A percentile compares a stretch with the other conserved stretches of the same genome.
Evolutionary conservation across 2,888 invertebrate genomes (phyloP).

Genomic region (Coecobrya sp.): DNA sequence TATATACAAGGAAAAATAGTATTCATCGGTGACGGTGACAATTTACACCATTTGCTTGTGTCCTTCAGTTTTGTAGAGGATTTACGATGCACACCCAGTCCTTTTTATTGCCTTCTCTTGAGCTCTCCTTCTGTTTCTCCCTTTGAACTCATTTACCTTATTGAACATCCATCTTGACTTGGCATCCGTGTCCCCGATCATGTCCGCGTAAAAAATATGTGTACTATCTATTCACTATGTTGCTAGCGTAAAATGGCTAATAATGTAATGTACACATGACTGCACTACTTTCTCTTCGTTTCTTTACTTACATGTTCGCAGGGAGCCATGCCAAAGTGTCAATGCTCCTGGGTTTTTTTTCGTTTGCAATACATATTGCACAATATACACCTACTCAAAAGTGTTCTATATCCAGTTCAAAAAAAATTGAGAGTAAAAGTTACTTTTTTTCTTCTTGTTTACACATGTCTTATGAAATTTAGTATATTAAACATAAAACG

Average conservation of each 20-base stretch:
- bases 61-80: conserved; percentile 68
- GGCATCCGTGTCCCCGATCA: conserved; percentile 71
- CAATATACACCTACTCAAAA: background rate
- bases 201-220: conserved; percentile 23
- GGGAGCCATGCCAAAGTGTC: conserved; percentile 50
- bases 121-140: conserved; percentile 34
- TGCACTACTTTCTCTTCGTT: conserved; percentile 35
- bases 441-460: conserved; percentile 7
- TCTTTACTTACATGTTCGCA: background rate
- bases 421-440: conserved; percentile 39
- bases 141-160: conserved; percentile 77
- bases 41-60: conserved; percentile 65
- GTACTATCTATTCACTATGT: conserved; percentile 21
- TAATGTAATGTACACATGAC: conserved; percentile 43
- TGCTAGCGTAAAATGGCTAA: conserved; percentile 36
- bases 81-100: conserved; percentile 69
- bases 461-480: conserved; percentile 15
- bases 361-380: background rate
- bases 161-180: conserved; percentile 79
- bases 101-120: conserved; percentile 73
- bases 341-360: conserved; percentile 8
- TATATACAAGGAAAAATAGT: background rate
- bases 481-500: conserved; percentile 13
- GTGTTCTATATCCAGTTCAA: background rate
- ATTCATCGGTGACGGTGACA: conserved; percentile 73